Evolutionary conservation across 2,888 invertebrate species (phyloP).

Genomic region (Chloroclystis v-ata): DNA sequence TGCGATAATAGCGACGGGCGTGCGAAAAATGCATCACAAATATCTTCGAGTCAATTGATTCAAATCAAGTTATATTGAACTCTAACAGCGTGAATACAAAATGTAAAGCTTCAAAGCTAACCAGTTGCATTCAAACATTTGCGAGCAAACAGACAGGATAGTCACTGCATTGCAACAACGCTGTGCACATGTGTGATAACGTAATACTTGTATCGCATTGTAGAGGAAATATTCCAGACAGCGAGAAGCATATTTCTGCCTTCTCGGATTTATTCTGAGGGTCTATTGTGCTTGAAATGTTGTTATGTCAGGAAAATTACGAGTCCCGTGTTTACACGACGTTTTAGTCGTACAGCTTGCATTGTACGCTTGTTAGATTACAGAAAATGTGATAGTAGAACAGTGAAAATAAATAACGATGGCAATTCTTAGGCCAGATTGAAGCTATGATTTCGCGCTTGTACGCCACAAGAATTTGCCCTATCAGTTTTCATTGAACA

Average conservation of each 20-base stretch:
- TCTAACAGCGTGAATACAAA: constrained; percentile 30
- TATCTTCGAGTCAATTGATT: constrained; percentile 30
- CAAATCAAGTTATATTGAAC: constrained; percentile 29
- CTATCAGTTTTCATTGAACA: no score
- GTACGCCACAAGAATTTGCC: no score
- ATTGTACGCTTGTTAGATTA: background rate
- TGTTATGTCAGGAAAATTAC: constrained; percentile 3
- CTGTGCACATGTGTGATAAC: constrained; percentile 48
- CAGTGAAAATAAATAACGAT: no score
- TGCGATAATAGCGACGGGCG: constrained; percentile 20
- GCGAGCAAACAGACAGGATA: constrained; percentile 44
- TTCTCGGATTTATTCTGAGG: constrained; percentile 36
- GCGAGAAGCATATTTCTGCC: constrained; percentile 33
- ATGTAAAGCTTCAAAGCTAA: constrained; percentile 28
- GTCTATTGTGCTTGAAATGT: constrained; percentile 30
- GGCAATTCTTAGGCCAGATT: no score
- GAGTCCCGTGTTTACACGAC: background rate
- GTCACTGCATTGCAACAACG: constrained; percentile 37
- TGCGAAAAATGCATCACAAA: constrained; percentile 28
- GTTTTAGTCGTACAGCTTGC: background rate
- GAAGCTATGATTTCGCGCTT: no score
- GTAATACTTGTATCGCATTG: constrained; percentile 39
- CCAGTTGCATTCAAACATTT: constrained; percentile 41
- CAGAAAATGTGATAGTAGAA: no score
- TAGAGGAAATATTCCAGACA: constrained; percentile 46